Base-by-base conservation (phyloP, 2,113 vertebrate species). In the Pyxicephalus adspersus region DNA sequence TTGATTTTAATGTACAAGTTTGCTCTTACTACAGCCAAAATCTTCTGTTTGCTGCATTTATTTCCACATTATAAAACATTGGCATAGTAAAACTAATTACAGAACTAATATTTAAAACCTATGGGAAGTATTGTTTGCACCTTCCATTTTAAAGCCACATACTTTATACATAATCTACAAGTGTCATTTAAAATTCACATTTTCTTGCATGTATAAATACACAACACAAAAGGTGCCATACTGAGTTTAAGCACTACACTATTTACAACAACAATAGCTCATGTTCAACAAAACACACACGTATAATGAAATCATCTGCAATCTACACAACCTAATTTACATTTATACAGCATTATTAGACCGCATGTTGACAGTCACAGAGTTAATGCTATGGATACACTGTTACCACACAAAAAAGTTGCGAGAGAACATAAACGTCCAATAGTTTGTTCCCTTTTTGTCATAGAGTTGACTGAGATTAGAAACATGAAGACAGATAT, bases 161-260 rank as follows among this genome's bases (percentile, higher is more conserved):
- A 87, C 87, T 89, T 93, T 88, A 91, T 93, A 93, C 91, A 94
- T 94, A 92, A 94, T 94, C 91, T 92, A 95, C 91, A 95, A 90
- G 83, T 87, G 86, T 88, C 84, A 87, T 90, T 89, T 88, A 90
- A 91, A 90, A 90, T 90, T 89, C 92, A 94, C 91, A 91, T 88
- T 90, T 92, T 89, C 89, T 90, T 91, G 86, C 92, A 93, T 90
- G 87, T 91, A 93, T 94, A 94, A 94, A 94, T 92, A 94, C 92
- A 94, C 92, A 91, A 93, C 90, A 93, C 89, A 91, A 89, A 92
- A 91, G 91, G 88, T 91, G 91, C 91, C 89, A 87, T 87, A 86
- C 20, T 13, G 45, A 87, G 85, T 89, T 90, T 89, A 88, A 88
- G 93, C 90, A 92, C 57, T 45, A 63, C 85, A 91, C 68, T 94